Conservation (phyloP, 2,888 invertebrate genomes). For the Maniola hyperantus region DNA sequence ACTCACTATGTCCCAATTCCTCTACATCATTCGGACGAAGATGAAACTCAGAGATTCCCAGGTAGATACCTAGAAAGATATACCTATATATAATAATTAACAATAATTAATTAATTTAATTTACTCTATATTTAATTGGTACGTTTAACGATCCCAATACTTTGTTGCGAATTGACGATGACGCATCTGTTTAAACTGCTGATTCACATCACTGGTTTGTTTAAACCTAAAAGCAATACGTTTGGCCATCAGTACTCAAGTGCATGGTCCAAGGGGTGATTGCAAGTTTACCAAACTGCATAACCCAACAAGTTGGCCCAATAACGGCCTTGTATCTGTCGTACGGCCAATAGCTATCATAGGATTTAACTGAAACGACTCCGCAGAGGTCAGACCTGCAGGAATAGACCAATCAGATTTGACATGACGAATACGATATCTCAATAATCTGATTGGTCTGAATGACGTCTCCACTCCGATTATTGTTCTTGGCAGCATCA, state of each 20-base stretch:
- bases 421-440: too few species aligned
- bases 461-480: too few species aligned
- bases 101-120: not conserved
- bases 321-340: too few species aligned
- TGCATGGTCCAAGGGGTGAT: too few species aligned
- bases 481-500: too few species aligned
- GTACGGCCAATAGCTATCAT: not conserved
- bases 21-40: conserved; percentile 86
- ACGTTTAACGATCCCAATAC: conserved; percentile 2
- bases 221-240: too few species aligned
- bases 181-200: not conserved
- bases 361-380: not conserved
- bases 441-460: too few species aligned
- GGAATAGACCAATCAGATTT: not conserved
- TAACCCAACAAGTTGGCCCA: too few species aligned
- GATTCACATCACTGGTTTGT: not conserved
- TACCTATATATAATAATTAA: too few species aligned
- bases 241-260: too few species aligned
- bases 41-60: conserved; percentile 76
- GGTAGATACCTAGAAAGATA: conserved; percentile 51
- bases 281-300: too few species aligned
- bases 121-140: not conserved
- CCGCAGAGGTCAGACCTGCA: not conserved
- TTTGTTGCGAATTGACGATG: conserved; percentile 1
- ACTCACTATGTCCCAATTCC: conserved; percentile 93